Percentiles rank a stretch among this genome's conserved stretches.
These are phyloP conservation scores for Carassius carassius DNA, from an alignment of 2,113 vertebrate genomes.

Conservation along the genomic window DNA sequence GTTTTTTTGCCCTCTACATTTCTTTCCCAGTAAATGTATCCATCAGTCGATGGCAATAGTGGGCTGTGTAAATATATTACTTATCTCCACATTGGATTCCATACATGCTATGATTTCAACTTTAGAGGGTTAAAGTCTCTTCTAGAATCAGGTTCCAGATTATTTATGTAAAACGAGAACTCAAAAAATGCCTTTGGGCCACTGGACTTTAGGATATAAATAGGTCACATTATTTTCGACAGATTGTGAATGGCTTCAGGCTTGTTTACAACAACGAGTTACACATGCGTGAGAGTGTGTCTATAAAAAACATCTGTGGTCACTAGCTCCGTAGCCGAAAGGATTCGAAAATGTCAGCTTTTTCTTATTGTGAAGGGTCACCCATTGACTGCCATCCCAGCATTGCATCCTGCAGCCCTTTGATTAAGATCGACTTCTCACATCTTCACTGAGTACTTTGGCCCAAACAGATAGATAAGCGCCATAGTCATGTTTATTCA, in stretches of 20 bases:
- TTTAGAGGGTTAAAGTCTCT: constrained; percentile 5
- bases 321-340: constrained; percentile 2
- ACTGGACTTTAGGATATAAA: background rate
- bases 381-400: background rate
- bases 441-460: constrained; percentile 29
- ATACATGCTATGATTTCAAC: background rate
- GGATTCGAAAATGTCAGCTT: constrained; percentile 32
- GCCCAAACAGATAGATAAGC: constrained; percentile 35
- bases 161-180: background rate
- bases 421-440: constrained; percentile 52
- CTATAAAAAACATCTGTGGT: constrained; percentile 14
- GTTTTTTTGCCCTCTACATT: background rate
- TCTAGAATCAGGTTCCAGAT: background rate
- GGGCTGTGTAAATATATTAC: background rate
- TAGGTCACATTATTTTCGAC: background rate
- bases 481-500: constrained; percentile 41
- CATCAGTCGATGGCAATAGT: background rate
- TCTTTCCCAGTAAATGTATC: background rate
- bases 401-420: constrained; percentile 26
- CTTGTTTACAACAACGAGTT: background rate
- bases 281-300: background rate
- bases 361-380: background rate
- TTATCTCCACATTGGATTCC: background rate
- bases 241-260: constrained; percentile 14
- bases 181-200: constrained; percentile 1